phyloP scores from a whole-genome alignment of 2,888 invertebrate species.

The Baccha elongata region DNA sequence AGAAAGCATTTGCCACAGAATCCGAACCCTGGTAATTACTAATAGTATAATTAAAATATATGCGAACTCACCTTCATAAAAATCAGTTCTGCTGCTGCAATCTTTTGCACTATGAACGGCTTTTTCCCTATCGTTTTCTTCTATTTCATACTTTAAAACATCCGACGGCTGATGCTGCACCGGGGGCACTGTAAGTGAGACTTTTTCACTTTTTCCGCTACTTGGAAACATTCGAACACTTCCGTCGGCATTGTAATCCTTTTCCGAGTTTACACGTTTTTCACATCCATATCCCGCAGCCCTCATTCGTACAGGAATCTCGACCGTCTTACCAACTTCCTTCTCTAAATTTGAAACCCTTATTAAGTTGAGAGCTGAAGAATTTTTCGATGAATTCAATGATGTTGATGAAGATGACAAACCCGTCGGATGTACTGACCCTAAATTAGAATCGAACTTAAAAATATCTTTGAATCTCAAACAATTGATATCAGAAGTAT shows the following conservation, averaged over 20 bases:
- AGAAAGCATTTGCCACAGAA: too few species aligned
- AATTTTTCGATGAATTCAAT: slow-evolving; percentile 38
- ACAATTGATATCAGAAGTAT: slow-evolving; percentile 20
- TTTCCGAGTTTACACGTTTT: slow-evolving; percentile 9
- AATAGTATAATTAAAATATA: too few species aligned
- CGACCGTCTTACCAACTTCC: slow-evolving; percentile 42
- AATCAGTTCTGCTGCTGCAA: slow-evolving; percentile 47
- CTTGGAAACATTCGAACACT: slow-evolving; percentile 53
- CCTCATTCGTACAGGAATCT: slow-evolving; percentile 47
- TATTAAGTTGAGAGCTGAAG: slow-evolving; percentile 59
- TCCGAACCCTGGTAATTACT: too few species aligned
- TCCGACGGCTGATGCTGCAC: slow-evolving; percentile 29
- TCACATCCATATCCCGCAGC: slow-evolving; percentile 25
- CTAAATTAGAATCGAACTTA: slow-evolving; percentile 54
- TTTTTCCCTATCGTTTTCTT: slow-evolving; percentile 51
- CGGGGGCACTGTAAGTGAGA: not conserved
- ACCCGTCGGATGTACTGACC: slow-evolving; percentile 38
- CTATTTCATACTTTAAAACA: slow-evolving; percentile 53
- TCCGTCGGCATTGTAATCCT: slow-evolving; percentile 52
- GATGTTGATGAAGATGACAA: slow-evolving; percentile 28
- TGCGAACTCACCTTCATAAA: slow-evolving; percentile 52
- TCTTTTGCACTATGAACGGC: slow-evolving; percentile 41
- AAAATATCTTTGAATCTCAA: slow-evolving; percentile 52
- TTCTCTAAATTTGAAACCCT: slow-evolving; percentile 63
- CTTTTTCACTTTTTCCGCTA: slow-evolving; percentile 40